These are phyloP conservation scores for Talpa occidentalis DNA, from an alignment of 2,113 vertebrate genomes.

Conservation along the genomic window DNA sequence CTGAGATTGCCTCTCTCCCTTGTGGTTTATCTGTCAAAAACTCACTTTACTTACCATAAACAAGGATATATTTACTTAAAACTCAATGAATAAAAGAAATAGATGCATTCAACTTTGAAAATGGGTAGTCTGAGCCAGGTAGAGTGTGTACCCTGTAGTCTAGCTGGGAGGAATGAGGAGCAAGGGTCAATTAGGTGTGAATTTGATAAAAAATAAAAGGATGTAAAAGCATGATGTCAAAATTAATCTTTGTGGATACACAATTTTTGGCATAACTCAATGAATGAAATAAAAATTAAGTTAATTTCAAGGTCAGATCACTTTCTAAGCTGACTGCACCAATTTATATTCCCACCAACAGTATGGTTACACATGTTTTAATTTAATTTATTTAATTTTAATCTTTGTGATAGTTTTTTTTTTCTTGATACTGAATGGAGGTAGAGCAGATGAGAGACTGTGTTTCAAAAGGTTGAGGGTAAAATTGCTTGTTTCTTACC, in stretches of 20 bases:
- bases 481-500: neutral
- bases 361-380: neutral
- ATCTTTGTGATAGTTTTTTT: neutral
- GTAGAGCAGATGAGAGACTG: neutral
- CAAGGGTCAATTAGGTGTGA: neutral
- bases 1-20: slow-evolving; percentile 16
- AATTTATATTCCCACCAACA: too few species aligned
- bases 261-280: neutral
- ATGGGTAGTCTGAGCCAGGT: neutral
- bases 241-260: neutral
- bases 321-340: too few species aligned
- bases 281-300: too few species aligned
- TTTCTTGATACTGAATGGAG: neutral
- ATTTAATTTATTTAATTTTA: neutral
- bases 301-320: too few species aligned
- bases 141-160: neutral
- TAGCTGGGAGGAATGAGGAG: neutral
- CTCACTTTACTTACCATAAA: slow-evolving; percentile 13
- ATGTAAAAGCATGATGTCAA: neutral
- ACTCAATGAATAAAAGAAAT: slow-evolving; percentile 51
- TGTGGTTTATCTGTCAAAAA: slow-evolving; percentile 31
- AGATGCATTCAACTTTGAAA: slow-evolving; percentile 25
- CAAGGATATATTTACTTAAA: slow-evolving; percentile 42
- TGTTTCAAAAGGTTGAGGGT: neutral
- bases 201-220: neutral